Conservation (phyloP, 2,797 vertebrate species). For the Pempheris klunzingeri region DNA sequence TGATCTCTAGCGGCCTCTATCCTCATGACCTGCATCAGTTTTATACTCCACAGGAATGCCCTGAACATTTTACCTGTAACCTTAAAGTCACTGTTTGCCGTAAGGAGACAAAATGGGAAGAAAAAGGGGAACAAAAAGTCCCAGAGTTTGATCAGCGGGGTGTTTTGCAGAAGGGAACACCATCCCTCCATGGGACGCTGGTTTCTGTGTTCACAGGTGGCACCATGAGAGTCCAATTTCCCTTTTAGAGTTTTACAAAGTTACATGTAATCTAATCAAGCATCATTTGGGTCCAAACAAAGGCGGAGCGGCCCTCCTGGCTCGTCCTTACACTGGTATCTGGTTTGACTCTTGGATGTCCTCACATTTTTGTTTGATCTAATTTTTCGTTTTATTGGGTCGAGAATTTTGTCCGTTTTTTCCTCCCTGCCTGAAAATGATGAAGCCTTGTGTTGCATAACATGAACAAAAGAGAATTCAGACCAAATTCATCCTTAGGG, state of each 20-base stretch:
- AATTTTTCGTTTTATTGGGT: background rate
- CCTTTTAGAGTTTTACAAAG: conserved; percentile 29
- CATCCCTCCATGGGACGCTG: background rate
- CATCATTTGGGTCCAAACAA: conserved; percentile 16
- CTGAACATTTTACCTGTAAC: background rate
- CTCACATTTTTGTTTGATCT: background rate
- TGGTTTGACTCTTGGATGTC: background rate
- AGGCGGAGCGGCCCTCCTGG: background rate
- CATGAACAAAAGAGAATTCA: background rate
- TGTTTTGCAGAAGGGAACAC: conserved; percentile 5
- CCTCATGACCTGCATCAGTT: background rate
- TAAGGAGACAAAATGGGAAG: background rate
- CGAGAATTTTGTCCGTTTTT: background rate
- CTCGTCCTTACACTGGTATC: background rate
- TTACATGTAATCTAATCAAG: conserved; percentile 53
- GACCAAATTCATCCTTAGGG: conserved; percentile 11
- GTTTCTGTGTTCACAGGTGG: conserved; percentile 38
- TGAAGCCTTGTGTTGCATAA: background rate
- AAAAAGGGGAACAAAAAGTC: background rate
- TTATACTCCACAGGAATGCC: background rate
- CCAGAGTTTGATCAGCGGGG: background rate
- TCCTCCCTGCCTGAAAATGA: background rate
- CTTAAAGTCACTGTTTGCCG: background rate
- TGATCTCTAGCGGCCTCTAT: background rate
- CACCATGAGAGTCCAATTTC: conserved; percentile 56